A percentile compares a stretch with the other conserved stretches of the same genome.
These are phyloP conservation scores for Hydrophis major DNA, from an alignment of 2,797 vertebrate genomes.

Conservation along the genomic window DNA sequence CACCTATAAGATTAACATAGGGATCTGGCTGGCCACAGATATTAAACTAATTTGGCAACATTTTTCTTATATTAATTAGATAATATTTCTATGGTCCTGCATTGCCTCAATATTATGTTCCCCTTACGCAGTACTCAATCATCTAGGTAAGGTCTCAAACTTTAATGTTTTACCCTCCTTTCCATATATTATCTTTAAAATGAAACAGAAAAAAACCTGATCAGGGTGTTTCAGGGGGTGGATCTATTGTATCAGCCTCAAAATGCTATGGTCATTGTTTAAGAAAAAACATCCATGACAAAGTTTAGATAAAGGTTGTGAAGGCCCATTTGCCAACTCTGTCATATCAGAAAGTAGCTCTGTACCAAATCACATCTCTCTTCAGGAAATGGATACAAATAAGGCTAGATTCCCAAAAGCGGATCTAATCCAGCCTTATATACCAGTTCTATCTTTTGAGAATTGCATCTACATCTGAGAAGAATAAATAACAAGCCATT, in stretches of 20 bases:
- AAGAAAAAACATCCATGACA: neutral
- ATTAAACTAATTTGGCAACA: neutral
- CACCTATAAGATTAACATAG: neutral
- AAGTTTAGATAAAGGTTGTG: neutral
- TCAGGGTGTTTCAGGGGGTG: neutral
- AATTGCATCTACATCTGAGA: neutral
- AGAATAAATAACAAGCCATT: neutral
- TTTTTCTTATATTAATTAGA: neutral
- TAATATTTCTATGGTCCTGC: neutral
- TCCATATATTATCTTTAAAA: neutral
- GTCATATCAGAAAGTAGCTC: neutral
- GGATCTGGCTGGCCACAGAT: neutral
- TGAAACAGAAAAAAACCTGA: neutral
- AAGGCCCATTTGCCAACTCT: neutral
- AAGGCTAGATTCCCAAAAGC: neutral
- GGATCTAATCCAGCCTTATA: neutral
- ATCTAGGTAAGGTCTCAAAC: neutral
- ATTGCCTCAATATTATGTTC: neutral
- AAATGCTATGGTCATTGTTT: neutral
- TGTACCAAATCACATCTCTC: neutral
- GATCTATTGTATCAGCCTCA: neutral
- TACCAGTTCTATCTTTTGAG: neutral
- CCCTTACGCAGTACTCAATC: neutral
- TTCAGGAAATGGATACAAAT: slow-evolving; percentile 10
- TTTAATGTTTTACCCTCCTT: neutral